Base-by-base conservation (phyloP, 2,888 invertebrate genomes). In the Ellobium chinense region DNA sequence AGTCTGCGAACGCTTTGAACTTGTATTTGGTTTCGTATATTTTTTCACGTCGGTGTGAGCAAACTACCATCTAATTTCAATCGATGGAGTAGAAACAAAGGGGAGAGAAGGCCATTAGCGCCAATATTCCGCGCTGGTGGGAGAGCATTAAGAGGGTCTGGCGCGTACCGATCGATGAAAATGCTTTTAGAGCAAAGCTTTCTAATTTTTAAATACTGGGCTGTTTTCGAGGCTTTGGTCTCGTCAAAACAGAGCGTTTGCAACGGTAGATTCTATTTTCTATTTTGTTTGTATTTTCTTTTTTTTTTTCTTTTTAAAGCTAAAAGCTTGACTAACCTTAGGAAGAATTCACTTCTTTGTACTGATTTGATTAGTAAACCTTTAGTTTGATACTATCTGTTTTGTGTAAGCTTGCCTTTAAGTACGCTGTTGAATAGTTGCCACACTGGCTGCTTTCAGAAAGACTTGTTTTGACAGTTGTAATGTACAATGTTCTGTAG, bases 51-150 rank as follows among this genome's bases (percentile, higher is more conserved):
- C 24, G n/a, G n/a, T 63, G 24, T 65, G 65, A 54, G 60, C 58
- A 58, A 68, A 77, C 46, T 54, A 68, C 37, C 68, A 56, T 77
- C 66, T 66, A 77, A 68, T 77, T 54, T 70, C 69, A 70, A 78
- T 78, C 78, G 78, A 78, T 78, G 36, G 29, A n/a, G 54, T 46
- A 70, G 78, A 78, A 70, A 78, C 78, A 78, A 78, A 77, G 70
- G 60, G 34, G 39, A 46, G n/a, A 34, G 60, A 27, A 60, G 29
- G 70, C 78, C 78, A 78, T 78, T 78, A 78, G 54, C 78, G 78
- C 70, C 60, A 21, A 37, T 46, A 62, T 24, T 37, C 60, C 56
- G 39, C 29, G 18, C 78, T 46, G 39, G 46, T 29, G 39, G n/a
- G 58, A 56, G 31, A 69, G 70, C 68, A 70, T 75, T 75, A 75